Conservation (phyloP, 2,113 vertebrate species). For the Malurus elegans region DNA sequence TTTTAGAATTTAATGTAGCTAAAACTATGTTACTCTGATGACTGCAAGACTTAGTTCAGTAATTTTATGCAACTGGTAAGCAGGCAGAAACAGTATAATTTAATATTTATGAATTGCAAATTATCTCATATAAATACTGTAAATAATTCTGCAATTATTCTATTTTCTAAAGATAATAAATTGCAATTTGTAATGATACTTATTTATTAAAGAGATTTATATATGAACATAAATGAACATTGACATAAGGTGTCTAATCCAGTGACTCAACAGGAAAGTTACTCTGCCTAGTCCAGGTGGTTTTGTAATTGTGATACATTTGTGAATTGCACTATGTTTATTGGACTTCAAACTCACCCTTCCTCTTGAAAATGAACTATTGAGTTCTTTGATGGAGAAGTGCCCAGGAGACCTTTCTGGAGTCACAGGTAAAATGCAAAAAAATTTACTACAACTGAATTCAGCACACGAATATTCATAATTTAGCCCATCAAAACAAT, state of each 20-base stretch:
- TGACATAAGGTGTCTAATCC: neutral
- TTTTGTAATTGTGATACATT: neutral
- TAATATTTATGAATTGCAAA: slow-evolving; percentile 18
- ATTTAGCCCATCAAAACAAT: neutral
- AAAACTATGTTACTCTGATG: neutral
- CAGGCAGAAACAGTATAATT: slow-evolving; percentile 25
- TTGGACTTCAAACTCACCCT: neutral
- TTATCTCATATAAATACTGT: slow-evolving; percentile 35
- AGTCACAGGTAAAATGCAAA: neutral
- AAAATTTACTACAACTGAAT: neutral
- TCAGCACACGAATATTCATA: neutral
- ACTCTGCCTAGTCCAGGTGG: neutral
- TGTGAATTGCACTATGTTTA: neutral
- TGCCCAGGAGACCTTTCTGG: neutral
- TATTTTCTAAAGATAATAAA: slow-evolving; percentile 6
- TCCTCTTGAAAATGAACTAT: neutral
- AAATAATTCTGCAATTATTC: slow-evolving; percentile 28
- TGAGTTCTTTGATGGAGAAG: neutral
- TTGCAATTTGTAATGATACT: neutral
- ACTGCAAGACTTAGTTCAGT: slow-evolving; percentile 15
- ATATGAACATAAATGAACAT: neutral
- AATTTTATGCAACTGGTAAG: slow-evolving; percentile 28
- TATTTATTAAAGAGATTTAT: slow-evolving; percentile 32
- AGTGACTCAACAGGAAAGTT: slow-evolving; percentile 22
- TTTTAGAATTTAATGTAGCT: neutral